Conservation (phyloP, 2,797 vertebrate species). For the Hoplostethus atlanticus region DNA sequence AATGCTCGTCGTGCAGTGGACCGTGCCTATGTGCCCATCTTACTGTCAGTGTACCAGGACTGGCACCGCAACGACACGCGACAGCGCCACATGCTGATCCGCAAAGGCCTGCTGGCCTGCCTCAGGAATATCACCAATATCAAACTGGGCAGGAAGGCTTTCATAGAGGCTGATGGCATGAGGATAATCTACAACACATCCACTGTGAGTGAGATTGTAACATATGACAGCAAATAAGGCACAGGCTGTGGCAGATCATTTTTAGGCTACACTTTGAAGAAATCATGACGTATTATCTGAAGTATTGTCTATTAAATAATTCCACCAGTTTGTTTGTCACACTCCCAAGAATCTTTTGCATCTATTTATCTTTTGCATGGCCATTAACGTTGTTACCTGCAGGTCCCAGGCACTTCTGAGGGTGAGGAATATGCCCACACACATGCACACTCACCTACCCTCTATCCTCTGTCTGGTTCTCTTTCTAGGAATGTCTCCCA, state of each 20-base stretch:
- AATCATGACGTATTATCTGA: too few species aligned
- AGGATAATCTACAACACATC: conserved; percentile 95
- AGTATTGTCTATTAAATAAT: too few species aligned
- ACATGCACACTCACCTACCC: neutral
- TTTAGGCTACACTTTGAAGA: too few species aligned
- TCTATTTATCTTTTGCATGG: too few species aligned
- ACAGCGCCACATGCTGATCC: conserved; percentile 94
- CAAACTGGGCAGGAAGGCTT: conserved; percentile 95
- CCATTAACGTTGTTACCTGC: neutral
- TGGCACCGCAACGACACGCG: conserved; percentile 97
- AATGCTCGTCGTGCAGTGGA: conserved; percentile 96
- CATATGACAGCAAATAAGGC: neutral
- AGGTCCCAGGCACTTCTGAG: neutral
- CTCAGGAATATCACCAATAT: conserved; percentile 95
- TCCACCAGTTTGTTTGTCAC: too few species aligned
- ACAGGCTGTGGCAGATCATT: neutral
- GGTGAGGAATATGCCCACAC: neutral
- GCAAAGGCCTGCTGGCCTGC: conserved; percentile 95
- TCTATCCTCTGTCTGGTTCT: conserved; percentile 30
- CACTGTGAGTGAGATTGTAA: conserved; percentile 84
- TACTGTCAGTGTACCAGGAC: conserved; percentile 93
- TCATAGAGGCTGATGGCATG: conserved; percentile 95
- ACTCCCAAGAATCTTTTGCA: too few species aligned
- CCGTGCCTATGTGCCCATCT: conserved; percentile 87
- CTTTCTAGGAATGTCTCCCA: conserved; percentile 93